phyloP scores from a whole-genome alignment of 1,140 invertebrate species.

The Drosophila ananassae region DNA sequence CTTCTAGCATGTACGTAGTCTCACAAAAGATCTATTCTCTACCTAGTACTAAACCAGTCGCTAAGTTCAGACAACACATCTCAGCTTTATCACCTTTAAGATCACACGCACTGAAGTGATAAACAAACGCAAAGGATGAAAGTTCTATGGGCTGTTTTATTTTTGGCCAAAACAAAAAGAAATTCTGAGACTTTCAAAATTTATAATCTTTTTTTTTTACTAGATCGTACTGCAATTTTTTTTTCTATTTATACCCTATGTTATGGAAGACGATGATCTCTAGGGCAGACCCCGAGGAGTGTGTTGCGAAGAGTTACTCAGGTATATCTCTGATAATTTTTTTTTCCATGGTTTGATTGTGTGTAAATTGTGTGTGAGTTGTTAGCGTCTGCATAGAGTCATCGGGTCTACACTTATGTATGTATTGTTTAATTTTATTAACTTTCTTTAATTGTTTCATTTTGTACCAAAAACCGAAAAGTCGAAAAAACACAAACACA shows the following conservation, averaged over 20 bases:
- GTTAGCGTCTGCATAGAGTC: slow-evolving; percentile 27
- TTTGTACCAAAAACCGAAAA: slow-evolving; percentile 30
- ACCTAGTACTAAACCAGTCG: slow-evolving; percentile 10
- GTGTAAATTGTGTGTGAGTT: slow-evolving; percentile 34
- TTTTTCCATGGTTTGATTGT: slow-evolving; percentile 16
- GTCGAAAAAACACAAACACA: slow-evolving; percentile 21
- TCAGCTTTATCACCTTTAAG: slow-evolving; percentile 64
- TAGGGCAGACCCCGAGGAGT: slow-evolving; percentile 10
- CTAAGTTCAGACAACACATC: slow-evolving; percentile 48
- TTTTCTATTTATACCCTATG: slow-evolving; percentile 62
- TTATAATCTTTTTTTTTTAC: slow-evolving; percentile 36
- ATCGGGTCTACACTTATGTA: slow-evolving; percentile 21
- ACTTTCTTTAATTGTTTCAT: slow-evolving; percentile 36
- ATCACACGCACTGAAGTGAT: slow-evolving; percentile 27
- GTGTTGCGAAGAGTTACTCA: slow-evolving; percentile 56
- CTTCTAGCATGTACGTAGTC: slow-evolving; percentile 9
- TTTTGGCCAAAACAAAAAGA: slow-evolving; percentile 48
- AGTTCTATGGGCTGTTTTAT: slow-evolving; percentile 35
- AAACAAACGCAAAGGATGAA: slow-evolving; percentile 25
- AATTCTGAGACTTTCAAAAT: slow-evolving; percentile 51
- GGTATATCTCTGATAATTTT: slow-evolving; percentile 62
- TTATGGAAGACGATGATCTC: slow-evolving; percentile 35
- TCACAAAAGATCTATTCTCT: slow-evolving; percentile 11
- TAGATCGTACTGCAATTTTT: slow-evolving; percentile 25
- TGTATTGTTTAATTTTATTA: slow-evolving; percentile 43